A percentile compares a stretch with the other conserved stretches of the same genome.
Conservation (phyloP, 2,797 vertebrate genomes). For the Sebastiscus tertius region DNA sequence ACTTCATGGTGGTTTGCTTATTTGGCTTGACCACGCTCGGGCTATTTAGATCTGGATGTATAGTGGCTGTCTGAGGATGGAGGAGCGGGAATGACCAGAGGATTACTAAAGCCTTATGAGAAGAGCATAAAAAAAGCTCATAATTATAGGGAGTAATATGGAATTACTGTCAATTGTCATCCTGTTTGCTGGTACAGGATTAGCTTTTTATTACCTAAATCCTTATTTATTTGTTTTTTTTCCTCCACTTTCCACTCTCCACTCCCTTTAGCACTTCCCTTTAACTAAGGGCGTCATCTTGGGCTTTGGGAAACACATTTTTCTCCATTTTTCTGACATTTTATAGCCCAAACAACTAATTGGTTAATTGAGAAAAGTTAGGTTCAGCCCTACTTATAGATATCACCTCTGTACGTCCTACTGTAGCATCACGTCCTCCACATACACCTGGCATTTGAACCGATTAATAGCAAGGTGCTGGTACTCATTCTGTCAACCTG, state of each 20-base stretch:
- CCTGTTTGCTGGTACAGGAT: conserved; percentile 54
- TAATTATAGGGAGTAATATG: conserved; percentile 61
- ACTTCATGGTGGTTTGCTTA: conserved; percentile 54
- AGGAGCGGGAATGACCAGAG: conserved; percentile 49
- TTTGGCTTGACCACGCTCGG: conserved; percentile 55
- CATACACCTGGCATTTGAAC: background rate
- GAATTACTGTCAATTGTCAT: conserved; percentile 73
- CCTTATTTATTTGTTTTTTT: background rate
- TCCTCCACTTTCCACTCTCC: background rate
- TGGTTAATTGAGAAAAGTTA: no score
- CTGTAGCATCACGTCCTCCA: background rate
- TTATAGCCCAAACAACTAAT: no score
- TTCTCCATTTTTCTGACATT: no score
- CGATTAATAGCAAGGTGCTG: background rate
- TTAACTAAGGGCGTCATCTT: background rate
- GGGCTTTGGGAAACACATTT: rapidly evolving
- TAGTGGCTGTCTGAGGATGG: conserved; percentile 36
- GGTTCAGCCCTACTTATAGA: background rate
- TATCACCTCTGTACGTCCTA: background rate
- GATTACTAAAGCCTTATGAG: conserved; percentile 54
- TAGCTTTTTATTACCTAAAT: conserved; percentile 51
- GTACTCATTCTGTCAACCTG: background rate
- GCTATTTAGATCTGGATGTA: conserved; percentile 53
- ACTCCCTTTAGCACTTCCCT: background rate
- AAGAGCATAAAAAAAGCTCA: conserved; percentile 53